A percentile compares a stretch with the other conserved stretches of the same genome.
phyloP scores from a whole-genome alignment of 2,113 vertebrate species.

The Bothrops jararaca region DNA sequence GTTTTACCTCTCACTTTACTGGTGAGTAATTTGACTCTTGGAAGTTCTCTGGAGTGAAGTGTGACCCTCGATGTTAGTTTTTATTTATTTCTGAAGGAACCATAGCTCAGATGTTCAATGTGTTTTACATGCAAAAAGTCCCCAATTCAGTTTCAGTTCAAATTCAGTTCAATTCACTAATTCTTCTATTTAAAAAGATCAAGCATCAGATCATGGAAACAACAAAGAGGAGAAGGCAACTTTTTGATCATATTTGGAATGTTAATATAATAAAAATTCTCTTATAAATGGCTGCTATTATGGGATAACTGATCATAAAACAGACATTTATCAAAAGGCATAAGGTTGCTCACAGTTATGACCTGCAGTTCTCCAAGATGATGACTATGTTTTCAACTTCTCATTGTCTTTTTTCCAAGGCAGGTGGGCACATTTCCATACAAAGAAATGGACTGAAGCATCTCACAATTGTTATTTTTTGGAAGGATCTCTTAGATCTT shows the following conservation, averaged over 20 bases:
- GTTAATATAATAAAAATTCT: neutral
- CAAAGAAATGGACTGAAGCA: neutral
- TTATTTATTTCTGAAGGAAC: neutral
- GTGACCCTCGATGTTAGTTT: fast-evolving
- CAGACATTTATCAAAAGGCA: neutral
- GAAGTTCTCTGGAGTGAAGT: neutral
- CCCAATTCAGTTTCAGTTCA: neutral
- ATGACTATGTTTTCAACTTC: neutral
- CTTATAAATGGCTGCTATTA: neutral
- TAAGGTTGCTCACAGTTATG: neutral
- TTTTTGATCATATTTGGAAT: neutral
- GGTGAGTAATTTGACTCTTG: slow-evolving; percentile 66
- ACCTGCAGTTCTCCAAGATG: neutral
- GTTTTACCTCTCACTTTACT: slow-evolving; percentile 78
- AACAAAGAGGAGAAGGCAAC: neutral
- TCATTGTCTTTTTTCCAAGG: neutral
- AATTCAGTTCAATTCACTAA: neutral
- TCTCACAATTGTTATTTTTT: neutral
- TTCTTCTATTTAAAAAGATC: neutral
- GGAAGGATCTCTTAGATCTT: neutral
- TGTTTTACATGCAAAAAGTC: neutral
- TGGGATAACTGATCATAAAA: neutral
- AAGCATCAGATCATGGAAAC: neutral
- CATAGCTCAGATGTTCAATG: neutral
- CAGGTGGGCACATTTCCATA: neutral